phyloP scores from a whole-genome alignment of 2,888 invertebrate genomes.

The Harpalus rufipes region DNA sequence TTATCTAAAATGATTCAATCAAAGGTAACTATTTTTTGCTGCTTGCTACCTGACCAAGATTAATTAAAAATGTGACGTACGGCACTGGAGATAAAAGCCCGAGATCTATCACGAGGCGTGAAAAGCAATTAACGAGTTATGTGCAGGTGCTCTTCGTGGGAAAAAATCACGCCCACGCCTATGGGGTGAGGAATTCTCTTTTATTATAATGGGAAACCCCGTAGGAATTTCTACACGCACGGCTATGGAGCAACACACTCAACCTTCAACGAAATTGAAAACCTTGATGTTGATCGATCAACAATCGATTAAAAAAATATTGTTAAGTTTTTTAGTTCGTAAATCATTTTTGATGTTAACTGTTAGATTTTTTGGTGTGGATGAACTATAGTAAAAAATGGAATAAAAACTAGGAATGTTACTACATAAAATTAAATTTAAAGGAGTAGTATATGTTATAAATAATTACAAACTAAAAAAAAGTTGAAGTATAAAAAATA shows the following conservation, averaged over 20 bases:
- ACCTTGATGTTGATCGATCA: constrained; percentile 37
- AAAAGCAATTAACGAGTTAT: constrained; percentile 67
- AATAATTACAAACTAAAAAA: background rate
- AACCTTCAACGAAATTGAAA: constrained; percentile 63
- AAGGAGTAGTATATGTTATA: background rate
- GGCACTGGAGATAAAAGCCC: constrained; percentile 54
- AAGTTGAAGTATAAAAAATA: background rate
- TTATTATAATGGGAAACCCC: constrained; percentile 57
- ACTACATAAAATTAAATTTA: background rate
- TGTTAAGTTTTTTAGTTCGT: background rate
- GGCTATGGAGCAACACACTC: background rate
- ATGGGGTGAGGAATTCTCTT: constrained; percentile 19
- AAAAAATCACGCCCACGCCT: constrained; percentile 30
- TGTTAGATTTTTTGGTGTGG: background rate
- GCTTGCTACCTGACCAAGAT: constrained; percentile 14
- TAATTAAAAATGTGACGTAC: constrained; percentile 54
- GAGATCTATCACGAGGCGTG: constrained; percentile 59
- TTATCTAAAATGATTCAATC: constrained; percentile 9
- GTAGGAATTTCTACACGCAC: constrained; percentile 52
- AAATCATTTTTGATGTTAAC: constrained; percentile 3
- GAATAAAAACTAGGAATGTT: background rate
- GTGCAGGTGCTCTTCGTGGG: constrained; percentile 6
- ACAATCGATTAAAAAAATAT: constrained; percentile 14
- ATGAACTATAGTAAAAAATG: background rate
- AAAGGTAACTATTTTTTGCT: background rate